Evolutionary conservation across 2,888 invertebrate genomes (phyloP).

Genomic region (Caenorhabditis sp.): DNA sequence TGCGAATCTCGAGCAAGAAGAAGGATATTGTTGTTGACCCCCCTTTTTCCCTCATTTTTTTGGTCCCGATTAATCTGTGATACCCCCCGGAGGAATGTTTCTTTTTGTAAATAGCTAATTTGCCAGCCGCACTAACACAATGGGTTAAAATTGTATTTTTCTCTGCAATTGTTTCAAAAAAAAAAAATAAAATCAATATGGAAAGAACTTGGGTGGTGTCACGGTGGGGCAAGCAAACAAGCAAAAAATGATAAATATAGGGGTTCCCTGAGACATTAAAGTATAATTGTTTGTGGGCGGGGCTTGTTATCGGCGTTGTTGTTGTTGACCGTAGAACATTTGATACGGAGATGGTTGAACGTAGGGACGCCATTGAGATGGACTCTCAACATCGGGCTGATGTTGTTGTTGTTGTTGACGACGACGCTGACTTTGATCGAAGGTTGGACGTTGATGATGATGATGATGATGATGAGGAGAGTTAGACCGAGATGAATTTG

Average conservation of each 20-base stretch:
- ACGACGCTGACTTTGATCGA: constrained; percentile 2
- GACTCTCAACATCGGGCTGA: constrained; percentile 31
- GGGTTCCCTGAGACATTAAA: constrained; percentile 22
- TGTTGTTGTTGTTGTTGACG: constrained; percentile 33
- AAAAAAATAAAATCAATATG: no score
- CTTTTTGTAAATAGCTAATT: no score
- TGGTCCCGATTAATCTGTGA: no score
- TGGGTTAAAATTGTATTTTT: no score
- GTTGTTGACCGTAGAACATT: constrained; percentile 37
- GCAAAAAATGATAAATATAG: neutral
- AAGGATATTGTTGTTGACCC: constrained; percentile 67
- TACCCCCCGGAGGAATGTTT: no score
- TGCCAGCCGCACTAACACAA: no score
- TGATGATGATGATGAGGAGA: constrained; percentile 31
- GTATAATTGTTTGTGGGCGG: no score
- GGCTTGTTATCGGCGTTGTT: no score
- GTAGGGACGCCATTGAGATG: constrained; percentile 43
- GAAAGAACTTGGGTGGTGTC: no score
- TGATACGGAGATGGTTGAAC: constrained; percentile 42
- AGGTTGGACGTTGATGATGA: constrained; percentile 14
- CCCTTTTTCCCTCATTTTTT: no score
- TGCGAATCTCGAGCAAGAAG: constrained; percentile 51
- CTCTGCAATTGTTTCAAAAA: no score
- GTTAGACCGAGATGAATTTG: constrained; percentile 28
- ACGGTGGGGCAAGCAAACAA: no score